A percentile compares a stretch with the other conserved stretches of the same genome.
Evolutionary conservation across 2,888 invertebrate species (phyloP).

Genomic region (Hypomecis atomaria): DNA sequence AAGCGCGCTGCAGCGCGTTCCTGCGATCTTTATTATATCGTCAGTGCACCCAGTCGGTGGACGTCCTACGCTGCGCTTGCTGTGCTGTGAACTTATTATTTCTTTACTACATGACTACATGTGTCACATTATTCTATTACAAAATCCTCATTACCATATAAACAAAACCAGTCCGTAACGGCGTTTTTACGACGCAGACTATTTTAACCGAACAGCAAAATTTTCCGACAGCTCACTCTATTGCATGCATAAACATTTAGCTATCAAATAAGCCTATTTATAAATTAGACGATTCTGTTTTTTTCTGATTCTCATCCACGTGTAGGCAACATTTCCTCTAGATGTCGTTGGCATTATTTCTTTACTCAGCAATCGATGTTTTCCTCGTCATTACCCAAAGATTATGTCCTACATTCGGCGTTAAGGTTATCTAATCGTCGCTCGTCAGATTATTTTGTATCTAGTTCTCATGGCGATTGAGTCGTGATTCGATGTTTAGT

Average conservation of each 20-base stretch:
- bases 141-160: constrained; percentile 17
- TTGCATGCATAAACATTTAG: constrained; percentile 20
- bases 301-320: constrained; percentile 9
- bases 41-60: too few species aligned
- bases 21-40: too few species aligned
- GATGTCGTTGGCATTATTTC: constrained; percentile 17
- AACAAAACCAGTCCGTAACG: constrained; percentile 26
- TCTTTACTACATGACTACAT: not conserved
- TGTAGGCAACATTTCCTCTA: constrained; percentile 16
- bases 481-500: constrained; percentile 18
- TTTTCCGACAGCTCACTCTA: constrained; percentile 32
- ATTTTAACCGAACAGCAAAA: constrained; percentile 33
- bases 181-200: constrained; percentile 21
- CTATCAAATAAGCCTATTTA: constrained; percentile 28
- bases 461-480: constrained; percentile 16
- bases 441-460: constrained; percentile 21
- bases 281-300: constrained; percentile 26
- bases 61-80: too few species aligned
- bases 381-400: constrained; percentile 24
- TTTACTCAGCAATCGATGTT: constrained; percentile 9
- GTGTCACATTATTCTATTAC: constrained; percentile 5
- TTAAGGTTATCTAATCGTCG: constrained; percentile 43
- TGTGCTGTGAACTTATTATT: too few species aligned
- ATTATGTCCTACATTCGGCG: constrained; percentile 40
- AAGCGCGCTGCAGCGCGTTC: too few species aligned